phyloP scores from a whole-genome alignment of 2,797 vertebrate genomes.

The Todus mexicanus region DNA sequence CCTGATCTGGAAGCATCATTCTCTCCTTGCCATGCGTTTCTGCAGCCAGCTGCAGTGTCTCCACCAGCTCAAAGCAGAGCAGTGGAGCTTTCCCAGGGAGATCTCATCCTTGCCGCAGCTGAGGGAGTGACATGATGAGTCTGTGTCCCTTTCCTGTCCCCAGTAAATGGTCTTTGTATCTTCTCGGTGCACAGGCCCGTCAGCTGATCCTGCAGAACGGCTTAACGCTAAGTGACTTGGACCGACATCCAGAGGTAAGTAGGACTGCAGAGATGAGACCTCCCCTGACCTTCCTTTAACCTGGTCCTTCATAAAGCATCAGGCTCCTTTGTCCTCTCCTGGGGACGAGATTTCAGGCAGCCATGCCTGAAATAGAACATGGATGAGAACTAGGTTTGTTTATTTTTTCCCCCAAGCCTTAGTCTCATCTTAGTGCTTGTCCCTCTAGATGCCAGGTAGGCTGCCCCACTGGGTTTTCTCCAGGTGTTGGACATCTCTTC shows the following conservation, averaged over 20 bases:
- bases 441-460: neutral
- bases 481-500: neutral
- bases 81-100: neutral
- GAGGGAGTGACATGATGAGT: neutral
- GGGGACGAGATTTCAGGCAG: neutral
- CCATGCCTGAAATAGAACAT: rapidly evolving
- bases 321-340: neutral
- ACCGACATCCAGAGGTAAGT: slow-evolving; percentile 91
- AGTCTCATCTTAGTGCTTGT: neutral
- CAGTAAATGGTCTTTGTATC: neutral
- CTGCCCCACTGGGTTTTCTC: neutral
- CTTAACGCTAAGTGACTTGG: slow-evolving; percentile 90
- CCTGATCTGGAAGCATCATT: neutral
- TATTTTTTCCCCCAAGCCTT: neutral
- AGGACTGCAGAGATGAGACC: neutral
- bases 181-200: slow-evolving; percentile 81
- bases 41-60: neutral
- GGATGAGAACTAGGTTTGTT: neutral
- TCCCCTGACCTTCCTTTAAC: neutral
- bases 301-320: neutral
- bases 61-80: neutral
- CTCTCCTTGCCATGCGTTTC: neutral
- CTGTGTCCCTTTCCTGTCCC: neutral
- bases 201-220: slow-evolving; percentile 93
- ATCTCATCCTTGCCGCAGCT: neutral